phyloP scores from a whole-genome alignment of 2,797 vertebrate genomes.

The Aselliscus stoliczkanus region DNA sequence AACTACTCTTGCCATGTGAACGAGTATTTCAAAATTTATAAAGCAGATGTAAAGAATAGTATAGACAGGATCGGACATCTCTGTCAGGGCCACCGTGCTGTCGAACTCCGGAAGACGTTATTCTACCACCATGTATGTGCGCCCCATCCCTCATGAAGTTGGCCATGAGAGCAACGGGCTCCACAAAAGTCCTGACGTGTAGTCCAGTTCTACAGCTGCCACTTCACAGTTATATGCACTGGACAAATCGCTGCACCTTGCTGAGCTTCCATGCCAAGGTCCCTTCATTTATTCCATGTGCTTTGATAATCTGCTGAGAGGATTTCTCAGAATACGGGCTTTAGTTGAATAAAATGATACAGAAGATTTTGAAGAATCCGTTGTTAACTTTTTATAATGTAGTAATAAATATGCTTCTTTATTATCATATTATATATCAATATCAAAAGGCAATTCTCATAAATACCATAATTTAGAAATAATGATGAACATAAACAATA shows the following conservation, averaged over 20 bases:
- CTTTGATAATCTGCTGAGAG: background rate
- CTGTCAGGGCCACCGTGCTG: background rate
- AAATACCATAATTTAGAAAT: background rate
- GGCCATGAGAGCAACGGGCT: background rate
- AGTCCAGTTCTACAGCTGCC: background rate
- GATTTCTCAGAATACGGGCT: background rate
- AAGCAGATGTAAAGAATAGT: background rate
- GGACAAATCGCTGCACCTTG: background rate
- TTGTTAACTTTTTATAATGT: background rate
- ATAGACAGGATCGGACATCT: background rate
- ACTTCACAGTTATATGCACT: background rate
- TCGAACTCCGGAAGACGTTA: background rate
- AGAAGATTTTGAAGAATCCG: background rate
- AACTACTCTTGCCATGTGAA: background rate
- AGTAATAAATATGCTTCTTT: background rate
- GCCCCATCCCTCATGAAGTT: background rate
- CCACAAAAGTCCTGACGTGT: background rate
- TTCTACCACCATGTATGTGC: background rate
- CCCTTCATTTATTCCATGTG: background rate
- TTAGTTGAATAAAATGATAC: background rate
- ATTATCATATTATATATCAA: background rate
- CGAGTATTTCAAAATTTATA: background rate
- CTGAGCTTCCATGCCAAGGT: background rate
- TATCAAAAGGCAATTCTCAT: background rate
- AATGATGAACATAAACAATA: background rate